Base-by-base conservation (phyloP, 2,888 invertebrate species). In the Aleiodes testaceus region DNA sequence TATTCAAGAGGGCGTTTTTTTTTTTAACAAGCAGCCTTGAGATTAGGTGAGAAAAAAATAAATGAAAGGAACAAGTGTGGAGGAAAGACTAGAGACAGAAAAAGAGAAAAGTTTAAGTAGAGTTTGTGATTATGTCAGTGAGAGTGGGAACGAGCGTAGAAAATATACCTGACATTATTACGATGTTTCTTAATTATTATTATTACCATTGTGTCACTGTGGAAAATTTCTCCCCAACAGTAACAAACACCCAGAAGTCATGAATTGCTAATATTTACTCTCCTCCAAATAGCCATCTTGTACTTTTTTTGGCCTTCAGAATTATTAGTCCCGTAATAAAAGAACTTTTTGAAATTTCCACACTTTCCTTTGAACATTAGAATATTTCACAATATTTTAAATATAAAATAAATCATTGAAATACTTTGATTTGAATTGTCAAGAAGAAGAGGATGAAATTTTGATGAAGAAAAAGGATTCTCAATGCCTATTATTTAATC, bases 161-260 rank as follows among this genome's bases (percentile, higher is more conserved):
- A 66, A 86, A 85, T 86, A 82, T 84, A 82, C 82, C 75, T 63
- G 26, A 45, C 72, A 78, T 77, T 72, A 82, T 86, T 85, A 84
- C 84, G 82, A 85, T 87, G 83, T 84, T 85, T 85, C 85, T 87
- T 87, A 87, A 87, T 87, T 87, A 87, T 87, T 85, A 84, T 86
- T 86, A 87, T 87, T 87, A 82, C 85, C 82, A 79, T 80, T 77
- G 79, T 82, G 83, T 84, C 82, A 82, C 81, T 80, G 77, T 72
- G 76, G 75, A 71, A 80, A 78, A 72, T 77, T 79, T 79, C 81
- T 78, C 80, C 72, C 78, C 76, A 85, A 84, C 84, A 84, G 83
- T 85, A 86, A 84, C 82, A 85, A 84, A 80, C 79, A 79, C 78
- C 16, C 14, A 42, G 80, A 79, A 74, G 81, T 83, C 82, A 86